phyloP scores from a whole-genome alignment of 2,888 invertebrate genomes.

The Allophyes oxyacanthae region DNA sequence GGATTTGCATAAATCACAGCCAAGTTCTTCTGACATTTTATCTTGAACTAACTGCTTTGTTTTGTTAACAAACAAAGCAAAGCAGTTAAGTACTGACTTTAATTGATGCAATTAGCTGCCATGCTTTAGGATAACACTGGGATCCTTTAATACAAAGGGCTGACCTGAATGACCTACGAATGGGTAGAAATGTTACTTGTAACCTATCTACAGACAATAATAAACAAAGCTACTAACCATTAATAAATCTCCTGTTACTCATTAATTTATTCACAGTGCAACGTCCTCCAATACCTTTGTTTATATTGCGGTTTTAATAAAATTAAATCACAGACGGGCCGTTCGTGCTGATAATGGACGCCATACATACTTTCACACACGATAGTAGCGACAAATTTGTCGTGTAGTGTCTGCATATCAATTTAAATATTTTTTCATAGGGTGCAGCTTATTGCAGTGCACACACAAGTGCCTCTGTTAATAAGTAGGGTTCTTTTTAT shows the following conservation, averaged over 20 bases:
- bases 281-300: conserved; percentile 38
- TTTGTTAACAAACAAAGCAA: no score
- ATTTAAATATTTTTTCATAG: conserved; percentile 17
- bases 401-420: conserved; percentile 29
- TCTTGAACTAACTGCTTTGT: no score
- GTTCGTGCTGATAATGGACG: conserved; percentile 54
- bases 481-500: neutral
- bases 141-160: no score
- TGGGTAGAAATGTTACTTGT: no score
- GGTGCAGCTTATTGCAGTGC: neutral
- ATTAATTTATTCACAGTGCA: conserved; percentile 42
- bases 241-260: no score
- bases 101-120: no score
- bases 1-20: no score
- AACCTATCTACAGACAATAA: no score
- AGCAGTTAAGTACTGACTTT: no score
- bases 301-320: conserved; percentile 51
- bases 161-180: no score
- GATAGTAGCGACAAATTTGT: conserved; percentile 28
- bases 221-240: neutral
- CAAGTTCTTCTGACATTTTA: no score
- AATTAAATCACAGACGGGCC: conserved; percentile 37
- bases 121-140: no score
- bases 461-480: neutral
- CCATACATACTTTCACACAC: conserved; percentile 41